Percentiles rank a stretch among this genome's conserved stretches.
phyloP scores from a whole-genome alignment of 2,888 invertebrate species.

The Gibbula magus region DNA sequence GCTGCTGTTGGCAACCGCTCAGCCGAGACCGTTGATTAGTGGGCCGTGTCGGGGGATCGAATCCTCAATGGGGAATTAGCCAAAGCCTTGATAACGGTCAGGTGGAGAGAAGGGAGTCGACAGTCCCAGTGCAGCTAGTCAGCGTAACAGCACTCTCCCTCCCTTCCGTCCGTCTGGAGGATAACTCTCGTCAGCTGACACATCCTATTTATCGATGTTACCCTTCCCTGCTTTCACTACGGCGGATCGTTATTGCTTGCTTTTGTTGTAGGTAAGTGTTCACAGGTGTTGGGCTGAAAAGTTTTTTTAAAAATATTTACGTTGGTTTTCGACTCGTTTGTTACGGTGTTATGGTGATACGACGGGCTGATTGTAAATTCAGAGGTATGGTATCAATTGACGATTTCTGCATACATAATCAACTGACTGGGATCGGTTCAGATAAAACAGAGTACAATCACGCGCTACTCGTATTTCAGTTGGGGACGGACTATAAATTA shows the following conservation, averaged over 20 bases:
- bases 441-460: too few species aligned
- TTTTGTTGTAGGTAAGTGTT: conserved; percentile 3
- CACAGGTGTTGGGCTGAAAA: not conserved
- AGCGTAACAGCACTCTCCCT: not conserved
- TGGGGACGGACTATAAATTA: too few species aligned
- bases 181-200: not conserved
- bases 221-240: not conserved
- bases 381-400: not conserved
- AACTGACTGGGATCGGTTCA: not conserved
- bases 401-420: not conserved
- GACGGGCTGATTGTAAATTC: too few species aligned
- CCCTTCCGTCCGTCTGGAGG: not conserved
- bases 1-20: not conserved
- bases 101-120: not conserved
- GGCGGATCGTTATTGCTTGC: not conserved
- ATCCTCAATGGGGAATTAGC: not conserved
- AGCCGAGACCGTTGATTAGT: conserved; percentile 6
- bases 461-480: too few species aligned
- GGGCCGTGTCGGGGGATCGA: not conserved
- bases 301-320: too few species aligned
- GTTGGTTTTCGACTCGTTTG: too few species aligned
- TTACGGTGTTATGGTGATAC: too few species aligned
- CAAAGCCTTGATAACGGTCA: not conserved
- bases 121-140: not conserved
- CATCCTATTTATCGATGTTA: not conserved